A percentile compares a stretch with the other conserved stretches of the same genome.
phyloP scores from a whole-genome alignment of 1,140 invertebrate genomes.

The Bombus waltoni region DNA sequence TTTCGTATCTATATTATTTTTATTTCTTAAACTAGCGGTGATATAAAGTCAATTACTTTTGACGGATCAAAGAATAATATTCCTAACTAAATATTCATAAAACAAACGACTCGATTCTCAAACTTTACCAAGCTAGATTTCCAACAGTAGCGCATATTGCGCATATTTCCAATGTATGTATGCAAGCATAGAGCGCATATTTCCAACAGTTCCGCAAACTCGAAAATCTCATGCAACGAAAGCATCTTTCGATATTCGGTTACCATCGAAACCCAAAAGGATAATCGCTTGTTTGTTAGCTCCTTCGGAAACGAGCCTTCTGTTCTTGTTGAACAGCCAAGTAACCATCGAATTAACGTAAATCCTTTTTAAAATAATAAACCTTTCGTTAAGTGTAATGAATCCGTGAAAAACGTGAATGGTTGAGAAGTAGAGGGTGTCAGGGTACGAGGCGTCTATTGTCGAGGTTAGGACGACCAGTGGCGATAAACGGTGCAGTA shows the following conservation, averaged over 20 bases:
- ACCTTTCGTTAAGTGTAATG: constrained; percentile 74
- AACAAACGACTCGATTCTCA: not conserved
- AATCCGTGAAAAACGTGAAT: constrained; percentile 45
- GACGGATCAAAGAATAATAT: not conserved
- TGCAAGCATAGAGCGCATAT: too few species aligned
- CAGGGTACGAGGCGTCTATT: not conserved
- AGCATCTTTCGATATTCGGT: constrained; percentile 15
- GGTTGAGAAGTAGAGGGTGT: not conserved
- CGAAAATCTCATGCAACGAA: not conserved
- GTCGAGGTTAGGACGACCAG: not conserved
- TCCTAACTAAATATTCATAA: not conserved
- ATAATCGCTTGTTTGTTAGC: constrained; percentile 72
- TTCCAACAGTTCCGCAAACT: not conserved
- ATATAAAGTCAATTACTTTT: not conserved
- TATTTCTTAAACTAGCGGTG: too few species aligned
- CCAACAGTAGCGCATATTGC: too few species aligned
- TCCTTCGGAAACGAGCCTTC: not conserved
- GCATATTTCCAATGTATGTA: too few species aligned
- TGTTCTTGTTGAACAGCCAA: not conserved
- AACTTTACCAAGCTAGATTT: not conserved
- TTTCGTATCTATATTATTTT: too few species aligned
- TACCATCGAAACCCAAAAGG: constrained; percentile 54
- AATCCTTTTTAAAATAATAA: constrained; percentile 78
- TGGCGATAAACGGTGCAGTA: not conserved
- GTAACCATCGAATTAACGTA: constrained; percentile 69